These are phyloP conservation scores for Branchinecta lindahli DNA, from an alignment of 1,140 invertebrate species.

Conservation along the genomic window DNA sequence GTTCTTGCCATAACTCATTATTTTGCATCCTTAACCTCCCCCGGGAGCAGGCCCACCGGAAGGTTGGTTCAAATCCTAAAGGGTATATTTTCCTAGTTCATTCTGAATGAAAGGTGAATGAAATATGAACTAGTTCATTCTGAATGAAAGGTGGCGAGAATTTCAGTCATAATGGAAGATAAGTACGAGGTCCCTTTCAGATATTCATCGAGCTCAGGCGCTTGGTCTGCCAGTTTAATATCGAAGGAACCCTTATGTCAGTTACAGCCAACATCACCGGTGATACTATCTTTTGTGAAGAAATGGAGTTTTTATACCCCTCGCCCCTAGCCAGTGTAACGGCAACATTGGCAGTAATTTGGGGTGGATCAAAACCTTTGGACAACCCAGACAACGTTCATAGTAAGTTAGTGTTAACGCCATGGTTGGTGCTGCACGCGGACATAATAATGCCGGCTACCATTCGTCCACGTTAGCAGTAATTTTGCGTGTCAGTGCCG, in stretches of 20 bases:
- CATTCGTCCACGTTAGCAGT: too few species aligned
- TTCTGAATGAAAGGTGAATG: too few species aligned
- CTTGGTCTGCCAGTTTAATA: conserved; percentile 91
- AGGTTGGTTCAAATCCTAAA: too few species aligned
- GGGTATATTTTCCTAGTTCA: too few species aligned
- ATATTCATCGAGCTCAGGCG: conserved; percentile 86
- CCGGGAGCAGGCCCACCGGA: too few species aligned
- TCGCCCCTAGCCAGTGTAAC: conserved; percentile 75
- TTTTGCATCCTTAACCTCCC: too few species aligned
- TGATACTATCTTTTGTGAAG: conserved; percentile 85
- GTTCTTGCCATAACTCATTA: too few species aligned
- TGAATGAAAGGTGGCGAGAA: too few species aligned
- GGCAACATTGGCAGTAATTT: conserved; percentile 84
- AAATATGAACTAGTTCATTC: too few species aligned
- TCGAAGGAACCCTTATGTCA: conserved; percentile 78
- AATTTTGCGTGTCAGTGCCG: too few species aligned
- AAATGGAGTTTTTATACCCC: conserved; percentile 78
- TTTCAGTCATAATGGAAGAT: background rate
- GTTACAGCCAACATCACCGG: conserved; percentile 75
- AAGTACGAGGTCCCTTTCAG: conserved; percentile 34
- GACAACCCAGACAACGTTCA: conserved; percentile 91
- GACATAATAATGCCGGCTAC: too few species aligned
- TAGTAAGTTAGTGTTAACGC: conserved; percentile 36
- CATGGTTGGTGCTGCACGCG: background rate
- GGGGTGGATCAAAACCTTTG: conserved; percentile 81